phyloP scores from a whole-genome alignment of 1,140 invertebrate genomes.

The Micrasema minimum region DNA sequence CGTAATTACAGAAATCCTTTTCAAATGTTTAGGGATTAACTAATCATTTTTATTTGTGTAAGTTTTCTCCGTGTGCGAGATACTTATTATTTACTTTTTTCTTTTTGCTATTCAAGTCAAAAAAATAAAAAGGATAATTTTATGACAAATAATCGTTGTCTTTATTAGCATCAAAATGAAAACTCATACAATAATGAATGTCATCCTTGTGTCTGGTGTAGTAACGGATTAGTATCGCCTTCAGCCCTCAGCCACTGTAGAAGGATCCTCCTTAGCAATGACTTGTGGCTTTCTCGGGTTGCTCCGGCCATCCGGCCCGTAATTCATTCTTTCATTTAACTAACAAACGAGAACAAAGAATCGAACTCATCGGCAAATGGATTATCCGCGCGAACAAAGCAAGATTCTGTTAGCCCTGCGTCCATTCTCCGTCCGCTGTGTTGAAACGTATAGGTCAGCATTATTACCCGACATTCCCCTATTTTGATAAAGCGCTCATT shows the following conservation, averaged over 20 bases:
- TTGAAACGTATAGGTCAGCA: constrained; percentile 25
- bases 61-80: no score
- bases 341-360: constrained; percentile 48
- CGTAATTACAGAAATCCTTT: no score
- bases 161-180: no score
- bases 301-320: neutral
- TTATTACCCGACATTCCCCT: constrained; percentile 23
- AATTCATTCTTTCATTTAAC: constrained; percentile 50
- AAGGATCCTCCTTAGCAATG: constrained; percentile 21
- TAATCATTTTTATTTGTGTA: no score
- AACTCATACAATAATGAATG: no score
- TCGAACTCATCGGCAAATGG: constrained; percentile 42
- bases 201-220: constrained; percentile 3
- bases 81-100: no score
- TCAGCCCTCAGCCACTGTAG: neutral
- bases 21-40: no score
- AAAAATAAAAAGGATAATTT: no score
- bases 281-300: constrained; percentile 27
- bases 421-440: constrained; percentile 20
- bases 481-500: constrained; percentile 28
- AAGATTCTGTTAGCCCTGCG: constrained; percentile 26
- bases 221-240: constrained; percentile 6
- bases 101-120: no score
- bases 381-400: constrained; percentile 17
- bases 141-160: no score